A percentile compares a stretch with the other conserved stretches of the same genome.
Evolutionary conservation across 1,140 invertebrate species (phyloP).

Genomic region (Zaprionus africanus): DNA sequence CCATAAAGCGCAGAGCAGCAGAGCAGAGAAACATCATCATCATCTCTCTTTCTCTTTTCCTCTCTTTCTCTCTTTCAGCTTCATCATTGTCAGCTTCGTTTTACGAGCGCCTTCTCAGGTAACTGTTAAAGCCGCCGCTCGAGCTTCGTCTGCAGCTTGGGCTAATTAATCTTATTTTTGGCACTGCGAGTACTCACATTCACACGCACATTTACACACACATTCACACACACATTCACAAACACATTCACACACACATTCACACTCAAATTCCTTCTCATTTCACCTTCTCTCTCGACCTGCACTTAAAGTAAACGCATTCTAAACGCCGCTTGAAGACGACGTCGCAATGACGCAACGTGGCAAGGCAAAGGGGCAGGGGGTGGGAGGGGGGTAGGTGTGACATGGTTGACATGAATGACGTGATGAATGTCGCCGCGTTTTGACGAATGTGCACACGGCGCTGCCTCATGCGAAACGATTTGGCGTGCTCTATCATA

Average conservation of each 20-base stretch:
- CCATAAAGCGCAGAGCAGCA: background rate
- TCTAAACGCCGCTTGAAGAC: slow-evolving; percentile 66
- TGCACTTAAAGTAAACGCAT: slow-evolving; percentile 60
- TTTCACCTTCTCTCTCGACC: background rate
- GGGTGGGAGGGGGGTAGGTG: background rate
- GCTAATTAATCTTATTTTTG: slow-evolving; percentile 77
- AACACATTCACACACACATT: background rate
- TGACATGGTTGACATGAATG: slow-evolving; percentile 66
- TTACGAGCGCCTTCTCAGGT: background rate
- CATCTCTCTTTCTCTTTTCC: background rate
- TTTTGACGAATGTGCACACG: slow-evolving; percentile 68
- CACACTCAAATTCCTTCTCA: background rate
- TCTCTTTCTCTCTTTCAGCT: background rate
- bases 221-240: background rate
- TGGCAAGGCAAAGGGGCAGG: background rate
- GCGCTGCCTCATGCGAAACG: slow-evolving; percentile 59
- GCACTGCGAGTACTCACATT: background rate
- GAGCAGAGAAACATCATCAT: slow-evolving; percentile 7
- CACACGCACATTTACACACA: slow-evolving; percentile 10
- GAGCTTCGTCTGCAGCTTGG: slow-evolving; percentile 12
- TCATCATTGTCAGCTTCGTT: slow-evolving; percentile 4
- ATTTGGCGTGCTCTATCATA: slow-evolving; percentile 70
- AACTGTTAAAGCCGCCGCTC: slow-evolving; percentile 21
- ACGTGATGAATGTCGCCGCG: slow-evolving; percentile 76
- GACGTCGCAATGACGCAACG: background rate